phyloP scores from a whole-genome alignment of 2,888 invertebrate genomes.

The Epirrita christyi region DNA sequence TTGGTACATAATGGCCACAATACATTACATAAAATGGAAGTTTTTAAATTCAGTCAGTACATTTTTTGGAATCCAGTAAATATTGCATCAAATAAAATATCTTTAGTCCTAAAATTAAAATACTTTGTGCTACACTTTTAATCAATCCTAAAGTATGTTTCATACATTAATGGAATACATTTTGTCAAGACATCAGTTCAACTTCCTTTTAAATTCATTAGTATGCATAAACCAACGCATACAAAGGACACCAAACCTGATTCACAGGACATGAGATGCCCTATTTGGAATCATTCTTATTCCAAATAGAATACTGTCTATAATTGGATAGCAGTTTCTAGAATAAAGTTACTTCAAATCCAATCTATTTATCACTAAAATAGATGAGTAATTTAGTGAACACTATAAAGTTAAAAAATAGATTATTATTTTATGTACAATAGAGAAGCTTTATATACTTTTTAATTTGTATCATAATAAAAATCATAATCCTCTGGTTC shows the following conservation, averaged over 20 bases:
- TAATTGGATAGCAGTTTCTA: slow-evolving; percentile 15
- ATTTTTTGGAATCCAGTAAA: slow-evolving; percentile 49
- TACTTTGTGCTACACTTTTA: slow-evolving; percentile 43
- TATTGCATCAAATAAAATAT: slow-evolving; percentile 43
- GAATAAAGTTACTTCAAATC: slow-evolving; percentile 11
- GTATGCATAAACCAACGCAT: slow-evolving; percentile 27
- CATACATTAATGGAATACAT: slow-evolving; percentile 35
- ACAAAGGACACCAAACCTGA: slow-evolving; percentile 5
- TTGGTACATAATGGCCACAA: slow-evolving; percentile 69
- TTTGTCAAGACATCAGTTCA: slow-evolving; percentile 28
- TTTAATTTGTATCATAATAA: slow-evolving; percentile 89
- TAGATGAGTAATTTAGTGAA: slow-evolving; percentile 13
- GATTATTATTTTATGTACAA: slow-evolving; percentile 30
- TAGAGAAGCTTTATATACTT: slow-evolving; percentile 31
- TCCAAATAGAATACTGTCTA: slow-evolving; percentile 36
- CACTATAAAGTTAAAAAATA: slow-evolving; percentile 12
- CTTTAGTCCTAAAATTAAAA: slow-evolving; percentile 41
- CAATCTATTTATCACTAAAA: slow-evolving; percentile 2
- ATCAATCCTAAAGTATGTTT: neutral
- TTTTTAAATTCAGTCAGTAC: slow-evolving; percentile 60
- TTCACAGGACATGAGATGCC: slow-evolving; percentile 28
- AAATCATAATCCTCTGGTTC: slow-evolving; percentile 97
- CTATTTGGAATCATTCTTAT: slow-evolving; percentile 31
- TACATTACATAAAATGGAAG: slow-evolving; percentile 65
- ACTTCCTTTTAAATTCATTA: slow-evolving; percentile 27